Conservation (phyloP, 1,140 invertebrate species). For the Platyura marginata region DNA sequence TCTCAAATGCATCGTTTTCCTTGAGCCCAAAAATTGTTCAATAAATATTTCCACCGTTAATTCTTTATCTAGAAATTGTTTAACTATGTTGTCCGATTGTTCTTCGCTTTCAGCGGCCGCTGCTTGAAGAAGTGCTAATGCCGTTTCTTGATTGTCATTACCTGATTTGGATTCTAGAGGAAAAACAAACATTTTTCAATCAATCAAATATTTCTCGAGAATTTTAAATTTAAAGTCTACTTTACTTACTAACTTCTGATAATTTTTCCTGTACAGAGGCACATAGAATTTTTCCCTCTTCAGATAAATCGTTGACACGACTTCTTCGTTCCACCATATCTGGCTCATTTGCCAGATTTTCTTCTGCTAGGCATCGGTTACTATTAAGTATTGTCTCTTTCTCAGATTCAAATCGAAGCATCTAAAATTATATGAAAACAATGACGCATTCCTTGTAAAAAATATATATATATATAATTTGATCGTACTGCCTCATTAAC, state of each 20-base stretch:
- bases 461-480: background rate
- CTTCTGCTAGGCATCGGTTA: constrained; percentile 72
- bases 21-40: constrained; percentile 48
- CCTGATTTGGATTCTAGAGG: constrained; percentile 43
- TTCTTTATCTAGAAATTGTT: constrained; percentile 54
- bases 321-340: constrained; percentile 52
- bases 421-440: constrained; percentile 24
- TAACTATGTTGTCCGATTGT: constrained; percentile 59
- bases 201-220: too few species aligned
- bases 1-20: constrained; percentile 59
- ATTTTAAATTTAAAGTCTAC: background rate
- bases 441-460: background rate
- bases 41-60: constrained; percentile 60
- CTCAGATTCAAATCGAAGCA: constrained; percentile 59
- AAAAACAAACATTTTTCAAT: too few species aligned
- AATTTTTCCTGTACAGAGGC: constrained; percentile 45
- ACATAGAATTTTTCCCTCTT: constrained; percentile 45
- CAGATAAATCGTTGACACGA: constrained; percentile 43
- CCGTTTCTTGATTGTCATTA: constrained; percentile 56
- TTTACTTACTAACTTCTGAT: constrained; percentile 38
- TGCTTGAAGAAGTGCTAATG: constrained; percentile 64
- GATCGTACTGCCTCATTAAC: constrained; percentile 33
- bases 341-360: constrained; percentile 67
- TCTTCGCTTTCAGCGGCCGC: constrained; percentile 75
- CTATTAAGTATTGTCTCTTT: constrained; percentile 69